Conservation (phyloP, 2,797 vertebrate genomes). For the Anas bahamensis region DNA sequence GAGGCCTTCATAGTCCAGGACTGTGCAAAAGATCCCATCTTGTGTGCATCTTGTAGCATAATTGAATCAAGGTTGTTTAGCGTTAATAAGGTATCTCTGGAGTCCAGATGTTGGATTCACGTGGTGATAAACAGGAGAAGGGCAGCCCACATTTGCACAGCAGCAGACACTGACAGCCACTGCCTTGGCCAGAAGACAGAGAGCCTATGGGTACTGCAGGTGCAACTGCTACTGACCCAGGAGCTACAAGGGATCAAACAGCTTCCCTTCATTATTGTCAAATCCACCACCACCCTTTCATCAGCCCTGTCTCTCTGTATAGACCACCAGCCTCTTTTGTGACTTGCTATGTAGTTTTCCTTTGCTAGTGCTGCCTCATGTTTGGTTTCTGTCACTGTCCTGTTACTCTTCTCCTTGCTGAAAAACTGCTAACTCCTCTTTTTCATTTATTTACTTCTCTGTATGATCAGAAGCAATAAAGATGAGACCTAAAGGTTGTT, state of each 20-base stretch:
- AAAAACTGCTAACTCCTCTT: neutral
- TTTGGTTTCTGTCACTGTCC: neutral
- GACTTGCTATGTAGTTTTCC: neutral
- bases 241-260: slow-evolving; percentile 19
- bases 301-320: neutral
- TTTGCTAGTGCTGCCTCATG: neutral
- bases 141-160: neutral
- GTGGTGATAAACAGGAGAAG: neutral
- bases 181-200: neutral
- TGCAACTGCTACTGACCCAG: slow-evolving; percentile 55
- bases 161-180: neutral
- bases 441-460: neutral
- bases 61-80: slow-evolving; percentile 55
- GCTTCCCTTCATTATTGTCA: neutral
- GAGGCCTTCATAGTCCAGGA: neutral
- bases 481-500: neutral
- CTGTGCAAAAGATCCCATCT: slow-evolving; percentile 18
- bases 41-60: slow-evolving; percentile 53
- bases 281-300: neutral
- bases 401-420: neutral
- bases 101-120: slow-evolving; percentile 49
- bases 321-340: neutral
- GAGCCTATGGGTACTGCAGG: neutral
- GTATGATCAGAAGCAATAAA: neutral
- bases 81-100: slow-evolving; percentile 47